Evolutionary conservation across 2,888 invertebrate species (phyloP), one percentile per base, ranked within the genome.

Genomic region (Torymus texanus): DNA sequence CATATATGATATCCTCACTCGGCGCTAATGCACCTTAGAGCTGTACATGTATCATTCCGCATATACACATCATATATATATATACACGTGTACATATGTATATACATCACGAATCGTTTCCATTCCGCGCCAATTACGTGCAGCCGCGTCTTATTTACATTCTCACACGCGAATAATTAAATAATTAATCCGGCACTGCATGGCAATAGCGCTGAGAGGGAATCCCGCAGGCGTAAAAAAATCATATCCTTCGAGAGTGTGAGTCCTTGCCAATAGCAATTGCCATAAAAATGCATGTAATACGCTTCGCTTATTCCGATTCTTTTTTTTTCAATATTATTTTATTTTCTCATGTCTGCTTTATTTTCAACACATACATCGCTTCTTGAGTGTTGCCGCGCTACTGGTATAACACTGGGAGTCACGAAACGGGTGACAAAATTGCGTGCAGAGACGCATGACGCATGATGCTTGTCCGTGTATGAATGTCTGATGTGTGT

Each of bases 341-440:
- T 21, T 41, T 24, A 24, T n/a, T 70, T 18, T 16, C 10, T 61
- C 8, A 14, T 56, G 53, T 61, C 41, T 41, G 41, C 41, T 72
- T 72, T 56, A n/a, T 74, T 59, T 53, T 58, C 53, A 50, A 29
- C 12, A 2, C 29, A 29, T 55, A 14, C 29, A 24, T 41, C 55
- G 11, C 53, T 63, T 41, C 24, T 58, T 63, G 51, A 24, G 41
- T 14, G 41, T n/a, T 41, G 41, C 8, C 8, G 41, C 21, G 21
- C 59, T 58, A 18, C n/a, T 62, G 4, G 18, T 50, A 53, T 55
- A 21, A 1, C 5, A 51, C 13, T 21, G 70, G 59, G 41, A 67
- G 75, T 79, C 67, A 67, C 72, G 72, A 68, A 55, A 61, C 16
- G 53, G 50, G 72, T 72, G 72, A 76, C 75, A 72, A 72, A 79